These are phyloP conservation scores for Scomber japonicus DNA, from an alignment of 2,113 vertebrate species.

Conservation along the genomic window DNA sequence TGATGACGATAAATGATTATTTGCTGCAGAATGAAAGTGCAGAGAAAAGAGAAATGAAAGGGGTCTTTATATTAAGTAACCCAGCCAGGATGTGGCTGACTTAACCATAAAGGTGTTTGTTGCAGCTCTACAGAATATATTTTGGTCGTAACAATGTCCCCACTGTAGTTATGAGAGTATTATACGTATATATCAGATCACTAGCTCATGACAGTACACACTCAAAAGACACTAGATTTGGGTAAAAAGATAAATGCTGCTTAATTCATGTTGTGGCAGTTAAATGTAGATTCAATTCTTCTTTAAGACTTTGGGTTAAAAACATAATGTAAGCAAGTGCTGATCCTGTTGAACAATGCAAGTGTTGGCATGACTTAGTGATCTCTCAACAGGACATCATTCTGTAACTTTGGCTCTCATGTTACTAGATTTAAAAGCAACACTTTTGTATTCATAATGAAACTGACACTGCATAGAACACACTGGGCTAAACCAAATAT, in stretches of 20 bases:
- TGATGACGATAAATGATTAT: not conserved
- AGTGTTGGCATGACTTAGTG: slow-evolving; percentile 12
- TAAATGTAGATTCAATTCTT: not conserved
- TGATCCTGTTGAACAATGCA: not conserved
- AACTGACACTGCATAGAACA: not conserved
- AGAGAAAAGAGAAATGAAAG: not conserved
- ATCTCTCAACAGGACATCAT: slow-evolving; percentile 37
- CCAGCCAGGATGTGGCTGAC: not conserved
- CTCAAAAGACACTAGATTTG: not conserved
- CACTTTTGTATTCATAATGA: not conserved
- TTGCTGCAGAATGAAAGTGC: not conserved
- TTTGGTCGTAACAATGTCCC: no score
- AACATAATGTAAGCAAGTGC: not conserved
- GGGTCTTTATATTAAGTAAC: not conserved
- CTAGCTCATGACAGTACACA: not conserved
- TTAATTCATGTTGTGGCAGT: not conserved
- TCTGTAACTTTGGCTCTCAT: slow-evolving; percentile 12
- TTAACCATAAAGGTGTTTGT: not conserved
- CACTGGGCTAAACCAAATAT: not conserved
- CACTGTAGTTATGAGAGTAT: no score
- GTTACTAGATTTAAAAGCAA: slow-evolving; percentile 32
- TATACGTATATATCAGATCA: no score
- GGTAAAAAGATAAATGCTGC: not conserved
- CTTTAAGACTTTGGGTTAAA: not conserved
- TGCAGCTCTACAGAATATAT: not conserved